Evolutionary conservation across 2,888 invertebrate genomes (phyloP).

Genomic region (Acanthosepion pharaonis): DNA sequence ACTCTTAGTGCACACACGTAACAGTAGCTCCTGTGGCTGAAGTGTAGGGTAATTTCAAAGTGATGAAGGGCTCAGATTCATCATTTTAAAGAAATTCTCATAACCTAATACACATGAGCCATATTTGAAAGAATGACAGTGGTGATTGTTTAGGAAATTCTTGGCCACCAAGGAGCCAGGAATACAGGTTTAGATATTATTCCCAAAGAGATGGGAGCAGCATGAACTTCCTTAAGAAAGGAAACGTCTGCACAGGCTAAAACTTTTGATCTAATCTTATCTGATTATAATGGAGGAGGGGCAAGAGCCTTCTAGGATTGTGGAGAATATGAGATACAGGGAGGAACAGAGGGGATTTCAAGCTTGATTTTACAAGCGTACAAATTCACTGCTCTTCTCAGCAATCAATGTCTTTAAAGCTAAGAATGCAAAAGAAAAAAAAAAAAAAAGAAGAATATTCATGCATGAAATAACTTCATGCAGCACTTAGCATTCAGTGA

Average conservation of each 20-base stretch:
- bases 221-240: background rate
- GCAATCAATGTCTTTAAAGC: background rate
- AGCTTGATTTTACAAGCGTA: background rate
- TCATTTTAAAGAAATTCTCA: too few species aligned
- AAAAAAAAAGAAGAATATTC: background rate
- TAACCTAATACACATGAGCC: too few species aligned
- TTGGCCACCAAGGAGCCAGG: too few species aligned
- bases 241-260: background rate
- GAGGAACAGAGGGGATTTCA: background rate
- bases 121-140: too few species aligned
- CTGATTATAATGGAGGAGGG: background rate
- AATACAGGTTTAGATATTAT: too few species aligned
- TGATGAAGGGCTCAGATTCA: too few species aligned
- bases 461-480: background rate
- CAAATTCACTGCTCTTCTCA: background rate
- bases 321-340: background rate
- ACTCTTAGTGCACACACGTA: too few species aligned
- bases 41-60: too few species aligned
- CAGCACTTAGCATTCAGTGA: constrained; percentile 8
- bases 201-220: too few species aligned
- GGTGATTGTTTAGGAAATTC: too few species aligned
- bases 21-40: too few species aligned
- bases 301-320: background rate
- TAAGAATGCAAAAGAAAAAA: background rate
- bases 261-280: background rate